These are phyloP conservation scores for Ptychobarbus kaznakovi DNA, from an alignment of 2,797 vertebrate species.

Conservation along the genomic window DNA sequence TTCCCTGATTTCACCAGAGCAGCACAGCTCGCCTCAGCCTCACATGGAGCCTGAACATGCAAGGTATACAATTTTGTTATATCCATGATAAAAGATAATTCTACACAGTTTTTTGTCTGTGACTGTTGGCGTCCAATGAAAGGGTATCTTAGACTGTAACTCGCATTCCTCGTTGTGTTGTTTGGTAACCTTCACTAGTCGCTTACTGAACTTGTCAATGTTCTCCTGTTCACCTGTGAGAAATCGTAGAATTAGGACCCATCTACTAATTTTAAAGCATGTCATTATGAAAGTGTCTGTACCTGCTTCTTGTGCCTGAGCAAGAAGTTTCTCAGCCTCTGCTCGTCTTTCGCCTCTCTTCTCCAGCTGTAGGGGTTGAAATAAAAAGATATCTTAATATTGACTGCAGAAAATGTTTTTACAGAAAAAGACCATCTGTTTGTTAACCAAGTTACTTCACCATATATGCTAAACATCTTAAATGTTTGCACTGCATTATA, in stretches of 20 bases:
- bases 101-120: neutral
- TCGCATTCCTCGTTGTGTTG: constrained; percentile 96
- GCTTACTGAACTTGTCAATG: constrained; percentile 93
- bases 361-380: constrained; percentile 71
- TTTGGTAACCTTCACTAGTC: constrained; percentile 93
- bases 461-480: neutral
- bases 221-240: constrained; percentile 83
- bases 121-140: constrained; percentile 76
- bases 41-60: constrained; percentile 85
- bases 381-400: neutral
- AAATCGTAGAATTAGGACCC: neutral
- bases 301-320: constrained; percentile 90
- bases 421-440: neutral
- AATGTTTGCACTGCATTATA: neutral
- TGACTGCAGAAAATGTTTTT: neutral
- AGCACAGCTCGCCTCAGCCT: constrained; percentile 96
- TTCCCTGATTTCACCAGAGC: constrained; percentile 92
- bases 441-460: neutral
- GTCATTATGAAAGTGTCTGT: constrained; percentile 15
- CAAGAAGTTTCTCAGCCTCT: constrained; percentile 91
- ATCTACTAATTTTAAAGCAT: neutral
- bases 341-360: constrained; percentile 91
- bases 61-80: neutral
- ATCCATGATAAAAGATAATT: neutral
- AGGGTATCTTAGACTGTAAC: constrained; percentile 88